Conservation (phyloP, 2,797 vertebrate species). For the Neosilurus hyrtlii region DNA sequence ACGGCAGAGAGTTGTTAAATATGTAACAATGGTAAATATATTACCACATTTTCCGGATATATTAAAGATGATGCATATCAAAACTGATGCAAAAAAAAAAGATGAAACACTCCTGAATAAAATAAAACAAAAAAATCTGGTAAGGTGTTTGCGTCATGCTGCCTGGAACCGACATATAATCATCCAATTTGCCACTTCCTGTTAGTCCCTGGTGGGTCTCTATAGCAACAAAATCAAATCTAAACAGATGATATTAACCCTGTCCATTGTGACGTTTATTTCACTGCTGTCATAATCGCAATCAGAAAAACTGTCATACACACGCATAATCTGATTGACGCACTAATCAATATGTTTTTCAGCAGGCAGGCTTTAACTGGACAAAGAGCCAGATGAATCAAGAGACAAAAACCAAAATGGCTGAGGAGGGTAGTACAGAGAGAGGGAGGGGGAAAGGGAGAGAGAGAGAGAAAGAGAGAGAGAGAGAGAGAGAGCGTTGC, state of each 20-base stretch:
- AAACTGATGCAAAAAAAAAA: neutral
- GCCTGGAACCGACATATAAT: slow-evolving; percentile 16
- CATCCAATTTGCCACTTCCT: slow-evolving; percentile 44
- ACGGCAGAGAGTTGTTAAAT: neutral
- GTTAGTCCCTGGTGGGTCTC: slow-evolving; percentile 42
- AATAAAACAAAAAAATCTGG: neutral
- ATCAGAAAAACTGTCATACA: slow-evolving; percentile 27
- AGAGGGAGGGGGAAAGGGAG: slow-evolving; percentile 26
- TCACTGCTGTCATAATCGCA: slow-evolving; percentile 6
- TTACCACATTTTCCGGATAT: neutral
- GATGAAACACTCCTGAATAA: neutral
- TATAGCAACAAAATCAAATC: slow-evolving; percentile 47
- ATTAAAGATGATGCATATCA: neutral
- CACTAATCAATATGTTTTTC: slow-evolving; percentile 21
- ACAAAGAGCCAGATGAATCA: slow-evolving; percentile 7
- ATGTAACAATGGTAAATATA: neutral
- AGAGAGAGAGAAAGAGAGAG: slow-evolving; percentile 27
- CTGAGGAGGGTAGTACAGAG: neutral
- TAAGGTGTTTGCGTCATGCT: neutral
- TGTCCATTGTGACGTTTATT: neutral
- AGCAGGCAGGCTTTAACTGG: slow-evolving; percentile 15
- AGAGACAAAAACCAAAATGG: neutral
- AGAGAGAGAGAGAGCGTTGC: slow-evolving; percentile 10
- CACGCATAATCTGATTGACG: slow-evolving; percentile 19
- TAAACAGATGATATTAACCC: slow-evolving; percentile 26